These are phyloP conservation scores for Xenentodon cancila DNA, from an alignment of 2,797 vertebrate species.

Conservation along the genomic window DNA sequence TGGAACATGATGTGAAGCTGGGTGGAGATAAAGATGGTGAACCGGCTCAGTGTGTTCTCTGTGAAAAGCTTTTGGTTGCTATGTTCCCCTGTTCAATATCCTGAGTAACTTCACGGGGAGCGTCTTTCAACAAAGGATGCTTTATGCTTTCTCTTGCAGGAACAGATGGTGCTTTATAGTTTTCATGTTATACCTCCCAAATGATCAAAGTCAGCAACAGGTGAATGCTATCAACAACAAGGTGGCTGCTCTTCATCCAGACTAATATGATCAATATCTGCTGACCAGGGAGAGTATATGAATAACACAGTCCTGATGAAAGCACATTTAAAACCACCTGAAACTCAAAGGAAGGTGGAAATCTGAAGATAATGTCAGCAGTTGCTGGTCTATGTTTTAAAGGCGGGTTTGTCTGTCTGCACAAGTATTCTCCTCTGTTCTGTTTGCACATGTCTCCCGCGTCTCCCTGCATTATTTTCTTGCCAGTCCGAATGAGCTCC, in stretches of 20 bases:
- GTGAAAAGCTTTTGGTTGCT: constrained; percentile 44
- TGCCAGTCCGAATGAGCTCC: constrained; percentile 46
- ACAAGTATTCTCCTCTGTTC: too few species aligned
- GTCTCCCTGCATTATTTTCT: constrained; percentile 55
- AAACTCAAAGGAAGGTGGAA: constrained; percentile 26
- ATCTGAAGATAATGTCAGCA: constrained; percentile 17
- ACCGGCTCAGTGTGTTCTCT: background rate
- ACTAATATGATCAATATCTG: constrained; percentile 7
- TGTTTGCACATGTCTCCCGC: constrained; percentile 28
- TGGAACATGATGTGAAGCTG: too few species aligned
- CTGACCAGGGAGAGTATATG: background rate
- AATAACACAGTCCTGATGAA: constrained; percentile 12
- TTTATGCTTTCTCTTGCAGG: constrained; percentile 13
- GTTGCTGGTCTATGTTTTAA: constrained; percentile 10
- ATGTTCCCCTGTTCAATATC: constrained; percentile 14
- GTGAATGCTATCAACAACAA: constrained; percentile 51
- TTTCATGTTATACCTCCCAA: constrained; percentile 36
- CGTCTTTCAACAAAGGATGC: constrained; percentile 18
- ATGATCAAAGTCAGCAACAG: constrained; percentile 35
- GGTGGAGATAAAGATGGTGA: too few species aligned
- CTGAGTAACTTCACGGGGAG: background rate
- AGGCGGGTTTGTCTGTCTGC: constrained; percentile 10
- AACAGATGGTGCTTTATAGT: constrained; percentile 34
- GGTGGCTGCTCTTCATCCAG: constrained; percentile 14
- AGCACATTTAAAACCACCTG: constrained; percentile 18